A percentile compares a stretch with the other conserved stretches of the same genome.
These are phyloP conservation scores for Lissocephala sabroskyi DNA, from an alignment of 2,888 invertebrate genomes.

Conservation along the genomic window DNA sequence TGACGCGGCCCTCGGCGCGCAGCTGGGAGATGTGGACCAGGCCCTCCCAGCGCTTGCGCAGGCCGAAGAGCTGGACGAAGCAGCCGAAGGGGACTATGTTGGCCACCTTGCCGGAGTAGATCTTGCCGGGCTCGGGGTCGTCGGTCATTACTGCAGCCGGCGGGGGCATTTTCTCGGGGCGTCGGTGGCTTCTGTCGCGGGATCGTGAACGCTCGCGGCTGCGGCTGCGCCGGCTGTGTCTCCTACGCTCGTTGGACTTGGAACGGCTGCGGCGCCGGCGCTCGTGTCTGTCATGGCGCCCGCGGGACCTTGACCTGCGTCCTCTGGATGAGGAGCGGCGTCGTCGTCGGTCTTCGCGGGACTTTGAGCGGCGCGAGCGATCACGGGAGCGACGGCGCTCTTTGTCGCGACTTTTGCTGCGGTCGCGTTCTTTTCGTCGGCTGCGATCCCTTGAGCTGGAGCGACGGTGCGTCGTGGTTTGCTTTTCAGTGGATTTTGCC, in stretches of 20 bases:
- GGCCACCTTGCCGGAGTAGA: conserved; percentile 94
- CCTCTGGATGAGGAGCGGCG: no score
- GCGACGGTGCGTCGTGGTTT: conserved; percentile 12
- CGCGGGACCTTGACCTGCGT: conserved; percentile 33
- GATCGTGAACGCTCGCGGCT: conserved; percentile 36
- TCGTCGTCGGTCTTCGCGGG: conserved; percentile 29
- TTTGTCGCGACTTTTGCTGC: conserved; percentile 20
- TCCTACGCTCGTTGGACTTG: conserved; percentile 34
- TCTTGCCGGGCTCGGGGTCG: conserved; percentile 86
- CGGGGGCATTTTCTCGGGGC: conserved; percentile 63
- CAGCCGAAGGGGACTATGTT: conserved; percentile 99
- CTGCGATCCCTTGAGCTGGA: conserved; percentile 43
- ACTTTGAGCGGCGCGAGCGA: conserved; percentile 23
- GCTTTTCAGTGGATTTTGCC: no score
- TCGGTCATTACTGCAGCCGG: conserved; percentile 75
- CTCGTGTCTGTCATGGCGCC: conserved; percentile 16
- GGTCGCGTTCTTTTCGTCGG: conserved; percentile 25
- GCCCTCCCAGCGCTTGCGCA: conserved; percentile 93
- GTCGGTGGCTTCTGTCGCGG: conserved; percentile 45
- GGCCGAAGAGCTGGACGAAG: conserved; percentile 95
- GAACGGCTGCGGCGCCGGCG: conserved; percentile 33
- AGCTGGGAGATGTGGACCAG: conserved; percentile 97
- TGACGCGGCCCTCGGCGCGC: conserved; percentile 92
- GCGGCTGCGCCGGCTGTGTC: conserved; percentile 34
- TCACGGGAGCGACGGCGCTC: conserved; percentile 12